phyloP scores from a whole-genome alignment of 2,113 vertebrate species.

The Dasyornis broadbenti region DNA sequence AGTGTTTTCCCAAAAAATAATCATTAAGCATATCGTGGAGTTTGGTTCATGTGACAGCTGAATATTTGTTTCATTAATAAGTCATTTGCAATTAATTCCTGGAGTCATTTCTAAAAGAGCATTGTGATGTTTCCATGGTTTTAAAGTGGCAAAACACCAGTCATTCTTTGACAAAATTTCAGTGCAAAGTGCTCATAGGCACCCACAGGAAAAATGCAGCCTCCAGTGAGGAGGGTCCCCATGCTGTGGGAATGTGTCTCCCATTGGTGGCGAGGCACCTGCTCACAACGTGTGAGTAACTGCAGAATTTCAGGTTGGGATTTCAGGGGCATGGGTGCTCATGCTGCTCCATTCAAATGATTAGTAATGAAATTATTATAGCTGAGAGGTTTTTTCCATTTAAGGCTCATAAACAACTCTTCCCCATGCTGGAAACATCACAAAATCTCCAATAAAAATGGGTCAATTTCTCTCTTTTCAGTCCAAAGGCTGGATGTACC shows the following conservation, averaged over 20 bases:
- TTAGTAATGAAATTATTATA: not conserved
- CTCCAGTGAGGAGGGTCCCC: not conserved
- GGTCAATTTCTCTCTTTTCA: not conserved
- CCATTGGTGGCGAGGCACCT: not conserved
- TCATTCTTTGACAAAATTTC: slow-evolving; percentile 22
- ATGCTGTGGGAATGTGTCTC: not conserved
- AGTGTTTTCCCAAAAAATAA: slow-evolving; percentile 64
- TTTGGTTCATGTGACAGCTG: slow-evolving; percentile 61
- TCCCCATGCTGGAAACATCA: not conserved
- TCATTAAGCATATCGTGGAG: slow-evolving; percentile 26
- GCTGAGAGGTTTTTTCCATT: not conserved
- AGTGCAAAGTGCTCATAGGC: not conserved
- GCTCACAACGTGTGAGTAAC: not conserved
- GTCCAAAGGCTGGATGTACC: not conserved
- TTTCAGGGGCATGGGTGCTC: not conserved
- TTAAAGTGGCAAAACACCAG: slow-evolving; percentile 34
- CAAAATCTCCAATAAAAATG: not conserved
- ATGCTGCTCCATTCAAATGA: not conserved
- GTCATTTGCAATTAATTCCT: slow-evolving; percentile 66
- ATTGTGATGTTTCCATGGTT: slow-evolving; percentile 35
- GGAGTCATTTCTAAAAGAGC: slow-evolving; percentile 44
- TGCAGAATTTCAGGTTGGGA: not conserved
- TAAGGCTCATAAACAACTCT: not conserved
- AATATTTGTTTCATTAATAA: slow-evolving; percentile 71
- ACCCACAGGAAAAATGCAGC: not conserved